Percentiles rank a stretch among this genome's conserved stretches.
phyloP scores from a whole-genome alignment of 2,113 vertebrate species.

The Dissostichus mawsoni region DNA sequence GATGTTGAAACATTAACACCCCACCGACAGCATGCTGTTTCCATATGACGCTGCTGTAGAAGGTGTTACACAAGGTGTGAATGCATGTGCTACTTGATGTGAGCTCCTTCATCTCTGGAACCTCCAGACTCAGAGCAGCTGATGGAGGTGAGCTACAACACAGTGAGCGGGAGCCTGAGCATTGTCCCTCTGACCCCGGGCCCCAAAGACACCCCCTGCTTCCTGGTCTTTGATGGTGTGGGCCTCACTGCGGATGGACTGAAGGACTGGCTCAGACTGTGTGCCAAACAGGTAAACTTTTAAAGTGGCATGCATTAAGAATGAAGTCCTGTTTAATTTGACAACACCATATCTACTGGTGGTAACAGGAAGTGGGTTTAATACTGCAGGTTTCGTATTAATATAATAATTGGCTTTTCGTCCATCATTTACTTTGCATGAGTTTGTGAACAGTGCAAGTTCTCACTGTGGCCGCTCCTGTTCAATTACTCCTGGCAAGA shows the following conservation, averaged over 20 bases:
- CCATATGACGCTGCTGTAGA: conserved; percentile 45
- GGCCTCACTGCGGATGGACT: conserved; percentile 90
- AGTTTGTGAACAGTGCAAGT: no score
- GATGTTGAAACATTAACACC: conserved; percentile 61
- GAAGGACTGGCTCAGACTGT: conserved; percentile 94
- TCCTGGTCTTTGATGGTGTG: conserved; percentile 91
- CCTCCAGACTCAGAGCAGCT: conserved; percentile 88
- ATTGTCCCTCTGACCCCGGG: conserved; percentile 71
- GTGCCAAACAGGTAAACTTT: conserved; percentile 90
- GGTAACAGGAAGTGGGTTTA: no score
- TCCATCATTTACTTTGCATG: no score
- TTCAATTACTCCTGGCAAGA: no score
- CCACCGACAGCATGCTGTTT: conserved; percentile 53
- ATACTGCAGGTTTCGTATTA: no score
- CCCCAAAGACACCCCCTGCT: conserved; percentile 77
- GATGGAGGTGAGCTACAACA: conserved; percentile 91
- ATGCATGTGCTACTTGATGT: conserved; percentile 25
- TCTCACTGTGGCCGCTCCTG: no score
- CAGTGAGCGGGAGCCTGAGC: conserved; percentile 86
- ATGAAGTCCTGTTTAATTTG: no score
- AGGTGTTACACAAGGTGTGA: conserved; percentile 55
- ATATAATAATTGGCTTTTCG: no score
- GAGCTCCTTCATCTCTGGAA: conserved; percentile 48
- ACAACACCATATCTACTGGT: no score
- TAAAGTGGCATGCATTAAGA: not conserved